Base-by-base conservation (phyloP, 2,888 invertebrate genomes). In the Mythimna pallens region DNA sequence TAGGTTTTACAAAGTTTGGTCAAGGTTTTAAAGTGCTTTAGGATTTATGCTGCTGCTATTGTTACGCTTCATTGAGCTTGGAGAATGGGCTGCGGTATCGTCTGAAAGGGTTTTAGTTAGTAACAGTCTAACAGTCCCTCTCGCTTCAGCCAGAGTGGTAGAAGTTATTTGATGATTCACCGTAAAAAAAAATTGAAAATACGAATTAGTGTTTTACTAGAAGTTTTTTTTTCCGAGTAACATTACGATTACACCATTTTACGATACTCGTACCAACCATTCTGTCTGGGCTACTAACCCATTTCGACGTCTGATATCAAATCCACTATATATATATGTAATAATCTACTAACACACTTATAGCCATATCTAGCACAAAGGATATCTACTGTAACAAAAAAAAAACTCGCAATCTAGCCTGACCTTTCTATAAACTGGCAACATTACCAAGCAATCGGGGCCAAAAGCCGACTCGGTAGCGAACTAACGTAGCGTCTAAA, bases 401-500 rank as follows among this genome's bases (percentile, higher is more conserved):
- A 57, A 79, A 64, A 73, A 75, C 79, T 71, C 70, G 67, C 70
- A 64, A 80, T 43, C 22, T 80, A 34, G 61, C 40, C 54, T 54
- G 47, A 66, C 67, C 68, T 72, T 67, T 52, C 55, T 47, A 55
- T 65, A n/a, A 52, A 25, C 59, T 43, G 57, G 70, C 22, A 50
- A 73, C 66, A 71, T 63, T 74, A 74, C 63, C 54, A 55, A 59
- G 58, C 71, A 81, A 66, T 76, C 50, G 22, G n/a, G 59, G 58
- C 59, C 70, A 66, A 72, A 79, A 81, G 78, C 65, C 73, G 17
- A 67, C 65, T 73, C 65, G 68, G 72, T 73, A 67, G n/a, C 57
- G 57, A 78, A 67, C 76, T 70, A 84, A 77, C 73, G 69, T 73
- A 69, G 50, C 80, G 58, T 61, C 61, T 61, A 63, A 73, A 69